Evolutionary conservation across 2,113 vertebrate species (phyloP).

Genomic region (Carassius carassius): DNA sequence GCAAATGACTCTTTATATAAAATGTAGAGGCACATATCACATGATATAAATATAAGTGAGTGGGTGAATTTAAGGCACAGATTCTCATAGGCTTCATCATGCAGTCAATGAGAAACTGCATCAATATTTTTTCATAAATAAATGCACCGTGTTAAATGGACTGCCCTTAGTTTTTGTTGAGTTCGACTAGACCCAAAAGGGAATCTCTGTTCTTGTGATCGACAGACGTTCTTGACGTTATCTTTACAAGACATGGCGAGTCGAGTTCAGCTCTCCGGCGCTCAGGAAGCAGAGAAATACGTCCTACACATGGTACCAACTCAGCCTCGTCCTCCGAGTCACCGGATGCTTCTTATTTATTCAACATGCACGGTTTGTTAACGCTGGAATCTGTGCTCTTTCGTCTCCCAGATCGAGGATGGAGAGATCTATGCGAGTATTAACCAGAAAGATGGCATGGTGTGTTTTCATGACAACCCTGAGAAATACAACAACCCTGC

Average conservation of each 20-base stretch:
- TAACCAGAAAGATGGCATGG: slow-evolving; percentile 99
- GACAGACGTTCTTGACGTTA: slow-evolving; percentile 95
- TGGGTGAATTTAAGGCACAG: too few relatives aligned
- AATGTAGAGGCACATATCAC: too few relatives aligned
- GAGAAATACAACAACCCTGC: slow-evolving; percentile 99
- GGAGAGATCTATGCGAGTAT: slow-evolving; percentile 99
- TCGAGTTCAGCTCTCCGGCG: slow-evolving; percentile 93
- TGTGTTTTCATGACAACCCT: slow-evolving; percentile 99
- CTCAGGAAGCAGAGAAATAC: slow-evolving; percentile 98
- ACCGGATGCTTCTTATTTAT: neutral
- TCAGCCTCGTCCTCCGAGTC: neutral
- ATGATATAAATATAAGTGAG: too few relatives aligned
- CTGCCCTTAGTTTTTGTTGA: too few relatives aligned
- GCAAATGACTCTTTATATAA: too few relatives aligned
- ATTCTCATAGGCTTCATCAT: too few relatives aligned
- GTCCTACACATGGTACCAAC: slow-evolving; percentile 95
- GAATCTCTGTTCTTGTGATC: neutral
- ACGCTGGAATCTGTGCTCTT: neutral
- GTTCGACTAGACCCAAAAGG: too few relatives aligned
- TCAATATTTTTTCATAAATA: too few relatives aligned
- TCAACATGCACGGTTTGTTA: neutral
- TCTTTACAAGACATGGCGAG: slow-evolving; percentile 99
- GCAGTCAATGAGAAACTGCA: too few relatives aligned
- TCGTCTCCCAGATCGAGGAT: slow-evolving; percentile 88
- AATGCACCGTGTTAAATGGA: too few relatives aligned